Evolutionary conservation across 2,113 vertebrate genomes (phyloP).

Genomic region (Trachemys scripta): DNA sequence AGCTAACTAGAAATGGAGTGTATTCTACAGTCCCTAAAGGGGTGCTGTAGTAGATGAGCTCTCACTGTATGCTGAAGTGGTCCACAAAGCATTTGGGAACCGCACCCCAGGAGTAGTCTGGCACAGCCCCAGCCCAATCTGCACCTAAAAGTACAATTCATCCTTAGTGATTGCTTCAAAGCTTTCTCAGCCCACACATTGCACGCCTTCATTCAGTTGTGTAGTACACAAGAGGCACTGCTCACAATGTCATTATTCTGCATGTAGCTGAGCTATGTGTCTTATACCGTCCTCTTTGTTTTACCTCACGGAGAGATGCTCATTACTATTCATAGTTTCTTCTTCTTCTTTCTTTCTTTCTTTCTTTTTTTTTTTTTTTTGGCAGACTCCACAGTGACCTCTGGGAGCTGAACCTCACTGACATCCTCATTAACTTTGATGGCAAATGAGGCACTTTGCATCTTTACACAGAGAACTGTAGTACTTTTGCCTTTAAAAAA

Average conservation of each 20-base stretch:
- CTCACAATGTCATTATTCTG: slow-evolving; percentile 12
- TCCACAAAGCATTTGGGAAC: background rate
- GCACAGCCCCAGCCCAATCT: background rate
- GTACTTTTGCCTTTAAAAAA: background rate
- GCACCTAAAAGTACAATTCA: background rate
- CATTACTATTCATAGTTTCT: slow-evolving; percentile 40
- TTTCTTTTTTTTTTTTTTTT: background rate
- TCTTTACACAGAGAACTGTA: slow-evolving; percentile 8
- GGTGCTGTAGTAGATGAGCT: background rate
- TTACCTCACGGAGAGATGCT: slow-evolving; percentile 26
- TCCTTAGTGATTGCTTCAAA: slow-evolving; percentile 27
- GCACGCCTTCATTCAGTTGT: slow-evolving; percentile 1
- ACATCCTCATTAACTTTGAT: slow-evolving; percentile 66
- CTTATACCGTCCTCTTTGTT: slow-evolving; percentile 23
- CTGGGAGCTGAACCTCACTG: slow-evolving; percentile 46
- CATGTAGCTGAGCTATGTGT: slow-evolving; percentile 10
- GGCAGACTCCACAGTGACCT: slow-evolving; percentile 35
- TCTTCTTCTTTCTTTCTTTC: background rate
- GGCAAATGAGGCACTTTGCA: slow-evolving; percentile 29
- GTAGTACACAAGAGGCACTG: rapidly evolving
- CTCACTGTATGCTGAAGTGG: background rate
- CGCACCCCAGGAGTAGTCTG: background rate
- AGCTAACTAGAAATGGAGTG: background rate
- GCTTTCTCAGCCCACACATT: background rate
- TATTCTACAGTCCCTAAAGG: background rate